Base-by-base conservation (phyloP, 2,113 vertebrate species). In the Taurulus bubalis region DNA sequence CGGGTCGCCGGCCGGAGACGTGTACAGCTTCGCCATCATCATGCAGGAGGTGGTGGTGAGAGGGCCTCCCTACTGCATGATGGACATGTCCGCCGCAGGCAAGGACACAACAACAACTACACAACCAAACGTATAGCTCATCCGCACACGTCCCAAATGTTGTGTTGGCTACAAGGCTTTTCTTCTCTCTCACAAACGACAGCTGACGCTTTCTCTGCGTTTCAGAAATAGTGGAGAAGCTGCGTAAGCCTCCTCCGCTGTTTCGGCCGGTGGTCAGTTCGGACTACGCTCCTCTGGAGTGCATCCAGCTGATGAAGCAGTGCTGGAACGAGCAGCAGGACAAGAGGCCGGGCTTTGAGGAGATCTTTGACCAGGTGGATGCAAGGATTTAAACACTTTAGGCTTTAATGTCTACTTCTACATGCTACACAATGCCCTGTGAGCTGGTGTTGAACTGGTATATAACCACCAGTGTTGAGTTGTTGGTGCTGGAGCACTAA, bases 251-350 rank as follows among this genome's bases (percentile, higher is more conserved):
- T 11, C 94, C 95, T 28, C 95, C 95, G 24, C 75, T 96, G 84
- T 95, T 93, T 34, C 94, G 95, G 0, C 96, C 95, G 0, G 59
- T 91, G 71, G 94, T 96, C 49, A 93, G 93, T 63, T 85, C 91
- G 0, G 95, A 96, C 78, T 93, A 87, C 1, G 95, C 95, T 26
- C 96, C 95, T 0, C 22, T 93, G 18, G 96, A 95, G 83, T 96
- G 96, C 64, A 95, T 96, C 83, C 92, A 95, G 69, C 87, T 96
- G 68, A 95, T 96, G 95, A 96, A 94, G 26, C 93, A 92, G 49
- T 96, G 96, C 89, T 96, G 96, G 96, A 94, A 88, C 7, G 96
- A 96, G 69, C 92, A 94, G 71, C 94, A 94, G 0, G 95, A 96
- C 20, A 93, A 91, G 77, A 93, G 96, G 36, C 95, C 89, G 1